Evolutionary conservation across 1,140 invertebrate genomes (phyloP), one percentile per base, ranked within the genome.

Genomic region (Microplitis demolitor): DNA sequence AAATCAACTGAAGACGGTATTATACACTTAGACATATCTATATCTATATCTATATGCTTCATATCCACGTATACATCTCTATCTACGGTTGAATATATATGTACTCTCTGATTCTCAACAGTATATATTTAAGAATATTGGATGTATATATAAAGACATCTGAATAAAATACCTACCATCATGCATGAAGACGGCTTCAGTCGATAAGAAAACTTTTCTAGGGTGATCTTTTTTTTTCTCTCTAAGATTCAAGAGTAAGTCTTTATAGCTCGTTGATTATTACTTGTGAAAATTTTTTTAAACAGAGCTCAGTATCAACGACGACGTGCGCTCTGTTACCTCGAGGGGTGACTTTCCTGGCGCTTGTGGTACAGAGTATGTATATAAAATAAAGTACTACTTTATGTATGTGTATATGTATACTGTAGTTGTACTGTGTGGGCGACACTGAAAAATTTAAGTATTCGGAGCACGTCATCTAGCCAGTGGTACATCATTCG

Each of bases 401-500:
- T 45, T 9, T 8, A 61, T 61, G 13, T 61, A 2, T 61, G 31
- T 61, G 33, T 61, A 33, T 8, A 61, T 61, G 31, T 45, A 13
- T 24, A 8, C 31, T 61, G 58, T 33, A 61, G 16, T 5, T 45
- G 31, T 24, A 8, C 31, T 61, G 58, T 33, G 24, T 11, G 14
- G 31, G 31, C 16, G 31, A 13, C 9, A 16, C 33, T 35, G 34
- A 2, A 11, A 34, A 24, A 14, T 60, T 76, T 69, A 8, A 13
- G 82, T 81, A 87, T 87, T 85, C 85, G 77, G 76, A 80, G 76
- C 85, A 86, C 85, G 85, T 78, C 77, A 79, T 80, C 78, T 74
- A 80, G 79, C 79, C 82, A 85, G 83, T 85, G 84, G 84, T 87
- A 87, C 84, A 85, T 87, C 85, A 87, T 86, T 86, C 85, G 83